phyloP scores from a whole-genome alignment of 2,797 vertebrate species.

The Aeoliscus strigatus region DNA sequence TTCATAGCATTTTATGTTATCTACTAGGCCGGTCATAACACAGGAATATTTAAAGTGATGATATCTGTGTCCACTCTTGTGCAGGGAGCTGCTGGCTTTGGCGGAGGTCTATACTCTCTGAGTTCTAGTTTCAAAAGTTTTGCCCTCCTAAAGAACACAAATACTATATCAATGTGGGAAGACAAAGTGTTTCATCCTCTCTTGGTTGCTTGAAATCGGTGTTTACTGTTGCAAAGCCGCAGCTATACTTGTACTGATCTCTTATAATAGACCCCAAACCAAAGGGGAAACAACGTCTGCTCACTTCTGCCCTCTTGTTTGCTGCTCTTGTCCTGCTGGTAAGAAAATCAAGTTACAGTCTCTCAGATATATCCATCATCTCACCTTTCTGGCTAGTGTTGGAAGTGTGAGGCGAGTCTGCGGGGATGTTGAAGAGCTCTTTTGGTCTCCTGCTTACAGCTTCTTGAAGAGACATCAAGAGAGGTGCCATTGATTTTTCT shows the following conservation, averaged over 20 bases:
- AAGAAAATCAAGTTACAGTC: conserved; percentile 67
- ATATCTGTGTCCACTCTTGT: too few species aligned
- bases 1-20: too few species aligned
- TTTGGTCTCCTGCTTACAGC: conserved; percentile 71
- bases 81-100: too few species aligned
- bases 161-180: background rate
- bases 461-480: conserved; percentile 77
- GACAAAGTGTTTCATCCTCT: conserved; percentile 26
- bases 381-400: conserved; percentile 56
- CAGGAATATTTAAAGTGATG: too few species aligned
- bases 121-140: conserved; percentile 1
- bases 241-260: conserved; percentile 57
- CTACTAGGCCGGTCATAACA: too few species aligned
- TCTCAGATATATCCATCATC: conserved; percentile 74
- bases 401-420: conserved; percentile 63
- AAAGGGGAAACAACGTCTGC: conserved; percentile 67
- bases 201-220: conserved; percentile 42
- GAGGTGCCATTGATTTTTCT: conserved; percentile 74
- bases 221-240: conserved; percentile 47
- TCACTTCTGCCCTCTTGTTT: conserved; percentile 66
- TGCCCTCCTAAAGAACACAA: conserved; percentile 1
- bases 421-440: conserved; percentile 65
- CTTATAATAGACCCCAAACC: conserved; percentile 63
- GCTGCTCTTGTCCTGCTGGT: conserved; percentile 75
- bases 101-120: background rate